Evolutionary conservation across 2,888 invertebrate genomes (phyloP).

Genomic region (Tinea semifulvella): DNA sequence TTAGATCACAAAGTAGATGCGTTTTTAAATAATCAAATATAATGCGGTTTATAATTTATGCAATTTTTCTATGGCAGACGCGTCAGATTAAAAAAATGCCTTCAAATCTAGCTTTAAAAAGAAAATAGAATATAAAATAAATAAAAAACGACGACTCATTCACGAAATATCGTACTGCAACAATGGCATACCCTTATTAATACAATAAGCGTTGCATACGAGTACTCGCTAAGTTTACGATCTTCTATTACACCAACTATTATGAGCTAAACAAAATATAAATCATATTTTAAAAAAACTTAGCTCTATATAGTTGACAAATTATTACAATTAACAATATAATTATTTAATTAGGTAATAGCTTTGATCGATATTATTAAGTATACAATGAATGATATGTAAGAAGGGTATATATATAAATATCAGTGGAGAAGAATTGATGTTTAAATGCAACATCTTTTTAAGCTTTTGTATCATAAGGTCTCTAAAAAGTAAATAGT

Average conservation of each 20-base stretch:
- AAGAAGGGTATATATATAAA: not conserved
- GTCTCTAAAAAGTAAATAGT: slow-evolving; percentile 23
- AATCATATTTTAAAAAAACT: not conserved
- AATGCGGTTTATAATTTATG: too few relatives aligned
- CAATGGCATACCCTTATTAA: slow-evolving; percentile 60
- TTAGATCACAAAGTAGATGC: too few relatives aligned
- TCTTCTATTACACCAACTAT: slow-evolving; percentile 13
- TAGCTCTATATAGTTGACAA: slow-evolving; percentile 6
- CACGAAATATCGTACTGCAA: slow-evolving; percentile 62
- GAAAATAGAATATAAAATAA: slow-evolving; percentile 16
- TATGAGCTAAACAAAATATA: not conserved
- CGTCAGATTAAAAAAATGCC: too few relatives aligned
- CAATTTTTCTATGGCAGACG: too few relatives aligned
- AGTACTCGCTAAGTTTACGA: slow-evolving; percentile 38
- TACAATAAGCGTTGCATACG: slow-evolving; percentile 68
- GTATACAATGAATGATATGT: not conserved
- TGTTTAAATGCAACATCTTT: not conserved
- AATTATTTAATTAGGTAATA: not conserved
- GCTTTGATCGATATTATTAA: too few relatives aligned
- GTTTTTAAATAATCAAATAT: too few relatives aligned
- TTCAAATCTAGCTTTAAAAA: slow-evolving; percentile 21
- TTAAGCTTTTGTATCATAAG: slow-evolving; percentile 39
- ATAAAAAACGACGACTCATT: slow-evolving; percentile 44
- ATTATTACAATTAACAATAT: not conserved
- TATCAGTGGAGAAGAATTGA: not conserved